These are phyloP conservation scores for Mirza zaza DNA, from an alignment of 2,113 vertebrate genomes.

Conservation along the genomic window DNA sequence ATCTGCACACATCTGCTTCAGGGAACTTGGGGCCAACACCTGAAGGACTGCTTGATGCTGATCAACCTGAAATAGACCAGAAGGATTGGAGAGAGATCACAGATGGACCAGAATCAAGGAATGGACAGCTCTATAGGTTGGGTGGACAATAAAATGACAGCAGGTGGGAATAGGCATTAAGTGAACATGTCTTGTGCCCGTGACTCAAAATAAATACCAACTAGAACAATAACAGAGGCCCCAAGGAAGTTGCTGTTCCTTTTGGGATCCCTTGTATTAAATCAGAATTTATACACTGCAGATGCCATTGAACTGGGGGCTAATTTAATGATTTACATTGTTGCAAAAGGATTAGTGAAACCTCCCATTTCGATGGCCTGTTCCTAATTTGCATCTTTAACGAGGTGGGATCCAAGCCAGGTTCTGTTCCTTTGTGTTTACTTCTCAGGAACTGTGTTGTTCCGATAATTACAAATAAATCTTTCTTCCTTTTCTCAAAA, in stretches of 20 bases:
- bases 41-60: conserved; percentile 30
- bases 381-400: conserved; percentile 86
- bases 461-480: conserved; percentile 87
- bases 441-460: conserved; percentile 84
- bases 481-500: conserved; percentile 80
- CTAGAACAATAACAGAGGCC: neutral
- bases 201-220: conserved; percentile 27
- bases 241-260: conserved; percentile 21
- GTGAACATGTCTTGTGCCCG: neutral
- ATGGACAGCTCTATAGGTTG: neutral
- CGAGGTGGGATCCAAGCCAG: conserved; percentile 84
- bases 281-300: neutral
- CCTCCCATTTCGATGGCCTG: conserved; percentile 70
- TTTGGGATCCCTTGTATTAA: conserved; percentile 50
- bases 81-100: neutral
- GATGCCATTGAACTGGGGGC: conserved; percentile 73
- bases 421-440: conserved; percentile 86
- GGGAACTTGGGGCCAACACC: conserved; percentile 51
- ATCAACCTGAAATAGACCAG: conserved; percentile 38
- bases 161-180: neutral
- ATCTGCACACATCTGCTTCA: conserved; percentile 60
- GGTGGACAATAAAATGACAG: neutral
- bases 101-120: neutral
- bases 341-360: conserved; percentile 81
- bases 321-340: conserved; percentile 78